Base-by-base conservation (phyloP, 2,888 invertebrate species). In the Yponomeuta evonymella region DNA sequence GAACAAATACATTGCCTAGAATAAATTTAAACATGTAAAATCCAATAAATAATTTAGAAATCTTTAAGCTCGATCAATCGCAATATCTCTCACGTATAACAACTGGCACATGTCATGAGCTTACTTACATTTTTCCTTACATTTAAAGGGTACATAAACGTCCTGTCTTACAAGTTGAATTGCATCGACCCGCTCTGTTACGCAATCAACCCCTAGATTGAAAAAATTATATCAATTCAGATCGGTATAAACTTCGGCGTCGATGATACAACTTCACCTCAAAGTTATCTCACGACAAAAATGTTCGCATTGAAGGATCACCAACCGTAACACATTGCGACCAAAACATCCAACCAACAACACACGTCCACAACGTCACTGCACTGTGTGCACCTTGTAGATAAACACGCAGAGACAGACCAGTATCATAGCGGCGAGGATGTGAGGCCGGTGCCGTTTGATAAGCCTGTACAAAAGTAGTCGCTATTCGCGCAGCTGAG, bases 401-500 rank as follows among this genome's bases (percentile, higher is more conserved):
- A 65, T 10, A 8, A 65, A 65, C 11, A 65, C 33, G 65, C 29
- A 29, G 30, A 65, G 23, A 33, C 65, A 65, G 33, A 29, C 65
- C 29, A 65, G 51, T 58, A 58, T 15, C 51, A 58, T 15, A 15
- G 51, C 51, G 51, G 51, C 51, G 5, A 58, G 51, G 15, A 58
- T 15, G 51, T 15, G 5, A 15, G 29, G 11, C 65, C 65, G 65
- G 10, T 29, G 65, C 51, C 15, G 15, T 3, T 12, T 15, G 51
- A 12, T 12, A 58, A 58, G 29, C 29, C 58, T 51, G 69, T 29
- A 12, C n/a, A 51, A 58, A n/a, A 29, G 48, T 69, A 33, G 65
- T 30, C 70, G 75, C 77, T 85, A 84, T 43, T 85, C 86, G 58
- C 72, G 75, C 74, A 84, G 6, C 4, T 78, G 84, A 79, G 88